A percentile compares a stretch with the other conserved stretches of the same genome.
phyloP scores from a whole-genome alignment of 2,888 invertebrate genomes.

The Melipona beecheii region DNA sequence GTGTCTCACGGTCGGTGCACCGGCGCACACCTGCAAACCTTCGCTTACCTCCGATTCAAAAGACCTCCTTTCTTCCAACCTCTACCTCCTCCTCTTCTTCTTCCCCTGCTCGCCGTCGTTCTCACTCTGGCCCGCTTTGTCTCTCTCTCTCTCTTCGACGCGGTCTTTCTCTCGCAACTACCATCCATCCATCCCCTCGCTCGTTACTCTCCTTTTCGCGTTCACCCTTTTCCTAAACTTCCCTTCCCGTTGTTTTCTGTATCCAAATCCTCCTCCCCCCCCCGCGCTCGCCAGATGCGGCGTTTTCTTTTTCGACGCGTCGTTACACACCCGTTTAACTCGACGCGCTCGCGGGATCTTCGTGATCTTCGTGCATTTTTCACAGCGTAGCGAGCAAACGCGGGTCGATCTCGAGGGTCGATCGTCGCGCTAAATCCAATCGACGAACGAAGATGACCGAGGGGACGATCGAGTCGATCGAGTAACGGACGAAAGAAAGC shows the following conservation, averaged over 20 bases:
- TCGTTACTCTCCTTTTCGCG: background rate
- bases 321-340: conserved; percentile 67
- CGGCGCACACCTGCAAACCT: conserved; percentile 64
- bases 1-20: conserved; percentile 51
- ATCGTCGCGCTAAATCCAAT: no score
- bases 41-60: conserved; percentile 69
- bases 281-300: background rate
- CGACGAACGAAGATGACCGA: no score
- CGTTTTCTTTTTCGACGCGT: conserved; percentile 47
- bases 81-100: conserved; percentile 12
- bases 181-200: background rate
- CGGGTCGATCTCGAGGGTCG: no score
- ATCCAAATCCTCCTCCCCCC: no score
- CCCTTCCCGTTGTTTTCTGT: background rate
- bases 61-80: conserved; percentile 58
- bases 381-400: no score
- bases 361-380: background rate
- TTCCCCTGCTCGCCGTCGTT: background rate
- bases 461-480: no score
- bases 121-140: background rate
- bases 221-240: conserved; percentile 9
- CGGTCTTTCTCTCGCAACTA: conserved; percentile 22
- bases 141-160: conserved; percentile 24
- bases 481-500: no score
- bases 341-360: conserved; percentile 38